Percentiles rank a stretch among this genome's conserved stretches.
These are phyloP conservation scores for Macrophya alboannulata DNA, from an alignment of 2,888 invertebrate species.

Conservation along the genomic window DNA sequence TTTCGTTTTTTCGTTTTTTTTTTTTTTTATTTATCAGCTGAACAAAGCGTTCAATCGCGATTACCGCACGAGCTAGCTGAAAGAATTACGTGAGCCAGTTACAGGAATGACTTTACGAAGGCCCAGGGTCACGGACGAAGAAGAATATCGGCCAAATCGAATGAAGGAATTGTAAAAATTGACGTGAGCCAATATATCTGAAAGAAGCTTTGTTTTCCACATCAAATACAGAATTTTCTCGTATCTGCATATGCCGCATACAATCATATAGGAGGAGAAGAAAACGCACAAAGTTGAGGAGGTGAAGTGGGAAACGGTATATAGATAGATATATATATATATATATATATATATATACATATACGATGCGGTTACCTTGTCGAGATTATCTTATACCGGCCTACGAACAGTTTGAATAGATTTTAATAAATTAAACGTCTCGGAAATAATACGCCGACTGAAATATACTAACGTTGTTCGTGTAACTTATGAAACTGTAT, in stretches of 20 bases:
- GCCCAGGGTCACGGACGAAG: slow-evolving; percentile 13
- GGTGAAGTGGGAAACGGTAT: slow-evolving; percentile 23
- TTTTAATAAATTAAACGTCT: slow-evolving; percentile 51
- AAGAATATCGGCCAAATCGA: slow-evolving; percentile 8
- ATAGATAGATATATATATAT: neutral
- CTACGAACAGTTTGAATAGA: slow-evolving; percentile 48
- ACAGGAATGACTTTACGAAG: slow-evolving; percentile 20
- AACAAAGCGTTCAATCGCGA: slow-evolving; percentile 24
- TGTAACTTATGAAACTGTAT: slow-evolving; percentile 41
- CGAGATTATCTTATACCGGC: slow-evolving; percentile 47
- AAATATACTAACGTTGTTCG: slow-evolving; percentile 42
- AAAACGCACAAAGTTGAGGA: neutral
- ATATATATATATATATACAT: neutral
- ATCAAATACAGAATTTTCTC: neutral
- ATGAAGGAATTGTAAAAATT: neutral
- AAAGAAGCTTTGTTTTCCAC: neutral
- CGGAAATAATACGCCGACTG: slow-evolving; percentile 38
- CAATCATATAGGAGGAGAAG: neutral
- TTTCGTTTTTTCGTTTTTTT: neutral
- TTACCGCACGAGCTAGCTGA: slow-evolving; percentile 7
- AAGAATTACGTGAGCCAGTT: slow-evolving; percentile 17
- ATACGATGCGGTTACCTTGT: slow-evolving; percentile 41
- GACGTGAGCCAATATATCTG: neutral
- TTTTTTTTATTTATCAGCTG: neutral
- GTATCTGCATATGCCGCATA: neutral